phyloP scores from a whole-genome alignment of 2,888 invertebrate species.

The Allygus modestus region DNA sequence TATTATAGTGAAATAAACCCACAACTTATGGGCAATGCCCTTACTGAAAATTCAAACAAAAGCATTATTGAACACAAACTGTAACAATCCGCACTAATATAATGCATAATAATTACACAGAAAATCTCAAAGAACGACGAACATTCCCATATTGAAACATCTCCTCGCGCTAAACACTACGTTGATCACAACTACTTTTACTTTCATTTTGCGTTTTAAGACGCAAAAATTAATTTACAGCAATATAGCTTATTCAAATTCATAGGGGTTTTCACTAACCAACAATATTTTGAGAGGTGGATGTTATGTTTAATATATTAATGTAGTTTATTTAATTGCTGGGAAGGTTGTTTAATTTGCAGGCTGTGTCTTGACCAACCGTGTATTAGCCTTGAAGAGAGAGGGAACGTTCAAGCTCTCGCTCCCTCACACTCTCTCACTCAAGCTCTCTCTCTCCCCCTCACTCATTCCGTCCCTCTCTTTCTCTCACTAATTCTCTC shows the following conservation, averaged over 20 bases:
- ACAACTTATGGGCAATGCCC: not conserved
- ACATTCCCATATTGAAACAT: slow-evolving; percentile 58
- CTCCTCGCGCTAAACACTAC: slow-evolving; percentile 55
- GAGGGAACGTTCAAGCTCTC: not conserved
- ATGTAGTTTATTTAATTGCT: not conserved
- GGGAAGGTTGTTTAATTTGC: too few relatives aligned
- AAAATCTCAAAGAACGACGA: slow-evolving; percentile 20
- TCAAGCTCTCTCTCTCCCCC: too few relatives aligned
- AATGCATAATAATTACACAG: not conserved
- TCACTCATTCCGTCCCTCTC: too few relatives aligned
- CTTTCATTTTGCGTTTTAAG: not conserved
- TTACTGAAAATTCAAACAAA: not conserved
- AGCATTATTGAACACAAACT: not conserved
- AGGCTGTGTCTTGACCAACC: not conserved
- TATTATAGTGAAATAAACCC: not conserved
- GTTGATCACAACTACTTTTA: not conserved
- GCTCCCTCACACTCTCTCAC: not conserved
- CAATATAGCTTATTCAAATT: not conserved
- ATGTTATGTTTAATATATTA: not conserved
- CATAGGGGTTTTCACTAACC: not conserved
- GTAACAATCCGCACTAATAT: not conserved
- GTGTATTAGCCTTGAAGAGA: slow-evolving; percentile 5
- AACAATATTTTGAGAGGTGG: not conserved
- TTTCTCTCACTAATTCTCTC: not conserved
- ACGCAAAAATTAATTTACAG: slow-evolving; percentile 19